Percentiles rank a stretch among this genome's conserved stretches.
Evolutionary conservation across 2,113 vertebrate genomes (phyloP).

Genomic region (Delphinus delphis): DNA sequence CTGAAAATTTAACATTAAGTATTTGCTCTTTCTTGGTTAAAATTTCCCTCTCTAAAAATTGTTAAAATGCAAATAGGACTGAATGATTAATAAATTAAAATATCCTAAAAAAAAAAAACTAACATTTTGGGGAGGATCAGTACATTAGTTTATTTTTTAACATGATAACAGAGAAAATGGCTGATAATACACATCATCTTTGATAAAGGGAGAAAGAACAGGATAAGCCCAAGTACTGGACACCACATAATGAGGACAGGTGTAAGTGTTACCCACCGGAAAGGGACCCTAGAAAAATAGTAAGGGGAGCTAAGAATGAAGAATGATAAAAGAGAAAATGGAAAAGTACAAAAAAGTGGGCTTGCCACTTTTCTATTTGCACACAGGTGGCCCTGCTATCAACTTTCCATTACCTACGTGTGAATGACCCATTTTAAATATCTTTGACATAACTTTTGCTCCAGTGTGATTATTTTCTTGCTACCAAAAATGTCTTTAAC

Average conservation of each 20-base stretch:
- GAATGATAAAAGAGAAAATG: not conserved
- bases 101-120: not conserved
- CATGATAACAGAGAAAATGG: not conserved
- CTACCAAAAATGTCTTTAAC: not conserved
- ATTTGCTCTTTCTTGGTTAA: conserved; percentile 10
- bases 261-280: not conserved
- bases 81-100: conserved; percentile 1
- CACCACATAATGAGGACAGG: not conserved
- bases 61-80: not conserved
- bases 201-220: not conserved
- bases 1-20: not conserved
- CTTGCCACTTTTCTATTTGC: not conserved
- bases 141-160: not conserved
- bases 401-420: not conserved
- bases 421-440: not conserved
- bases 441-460: not conserved
- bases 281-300: not conserved
- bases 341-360: not conserved
- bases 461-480: not conserved
- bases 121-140: not conserved
- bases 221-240: not conserved
- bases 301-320: not conserved
- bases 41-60: not conserved
- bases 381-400: not conserved
- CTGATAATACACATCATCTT: not conserved